phyloP scores from a whole-genome alignment of 2,888 invertebrate genomes.

The Morpho deidamia region DNA sequence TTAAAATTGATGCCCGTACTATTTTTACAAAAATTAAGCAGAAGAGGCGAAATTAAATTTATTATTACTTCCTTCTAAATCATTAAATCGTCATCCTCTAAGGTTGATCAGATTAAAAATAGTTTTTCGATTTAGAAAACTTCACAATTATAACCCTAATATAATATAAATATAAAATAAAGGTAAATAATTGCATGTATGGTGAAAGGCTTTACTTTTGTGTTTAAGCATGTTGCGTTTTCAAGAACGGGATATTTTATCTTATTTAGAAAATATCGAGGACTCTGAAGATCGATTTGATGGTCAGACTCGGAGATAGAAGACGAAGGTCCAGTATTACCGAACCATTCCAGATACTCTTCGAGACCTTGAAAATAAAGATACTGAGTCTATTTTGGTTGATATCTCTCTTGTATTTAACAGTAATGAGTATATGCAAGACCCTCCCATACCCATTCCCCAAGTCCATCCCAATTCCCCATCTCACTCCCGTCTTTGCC shows the following conservation, averaged over 20 bases:
- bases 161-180: too few species aligned
- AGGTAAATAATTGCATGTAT: constrained; percentile 35
- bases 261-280: constrained; percentile 37
- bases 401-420: constrained; percentile 33
- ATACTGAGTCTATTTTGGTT: constrained; percentile 31
- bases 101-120: too few species aligned
- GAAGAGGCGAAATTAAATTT: too few species aligned
- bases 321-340: constrained; percentile 35
- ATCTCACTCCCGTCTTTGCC: too few species aligned
- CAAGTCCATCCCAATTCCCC: constrained; percentile 32
- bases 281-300: constrained; percentile 36
- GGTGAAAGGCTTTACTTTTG: constrained; percentile 36
- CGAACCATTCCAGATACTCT: constrained; percentile 35
- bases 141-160: too few species aligned
- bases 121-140: too few species aligned
- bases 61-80: too few species aligned
- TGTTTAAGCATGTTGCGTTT: constrained; percentile 35
- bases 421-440: constrained; percentile 32
- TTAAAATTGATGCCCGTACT: too few species aligned
- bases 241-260: constrained; percentile 36
- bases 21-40: too few species aligned
- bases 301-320: constrained; percentile 35
- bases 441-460: constrained; percentile 34
- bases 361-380: constrained; percentile 34
- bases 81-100: too few species aligned